Evolutionary conservation across 2,888 invertebrate species (phyloP).

Genomic region (Agonopterix subpropinquella): DNA sequence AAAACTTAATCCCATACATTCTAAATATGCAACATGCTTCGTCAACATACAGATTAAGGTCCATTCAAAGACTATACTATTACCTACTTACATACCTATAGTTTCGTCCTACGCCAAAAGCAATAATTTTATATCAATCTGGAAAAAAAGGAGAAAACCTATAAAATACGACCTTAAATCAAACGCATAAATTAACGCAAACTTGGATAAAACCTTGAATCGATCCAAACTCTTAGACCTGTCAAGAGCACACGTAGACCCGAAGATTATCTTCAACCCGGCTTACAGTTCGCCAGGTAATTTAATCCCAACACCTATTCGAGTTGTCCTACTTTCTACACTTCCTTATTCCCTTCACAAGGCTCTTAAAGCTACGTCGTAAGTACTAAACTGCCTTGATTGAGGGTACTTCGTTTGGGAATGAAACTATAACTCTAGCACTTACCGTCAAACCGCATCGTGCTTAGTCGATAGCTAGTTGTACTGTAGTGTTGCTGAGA

Average conservation of each 20-base stretch:
- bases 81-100: too few relatives aligned
- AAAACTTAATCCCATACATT: too few relatives aligned
- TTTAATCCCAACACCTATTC: slow-evolving; percentile 20
- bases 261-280: slow-evolving; percentile 18
- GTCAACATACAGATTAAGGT: too few relatives aligned
- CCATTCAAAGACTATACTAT: too few relatives aligned
- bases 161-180: too few relatives aligned
- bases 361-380: background rate
- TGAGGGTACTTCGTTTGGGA: background rate
- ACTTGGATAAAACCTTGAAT: slow-evolving; percentile 1
- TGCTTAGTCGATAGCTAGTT: slow-evolving; percentile 5
- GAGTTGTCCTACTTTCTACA: slow-evolving; percentile 20
- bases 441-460: slow-evolving; percentile 15
- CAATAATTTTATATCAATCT: too few relatives aligned
- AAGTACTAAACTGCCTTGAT: background rate
- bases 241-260: slow-evolving; percentile 13
- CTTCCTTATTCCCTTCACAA: slow-evolving; percentile 7
- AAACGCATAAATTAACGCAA: too few relatives aligned
- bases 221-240: slow-evolving; percentile 7
- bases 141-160: too few relatives aligned
- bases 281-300: slow-evolving; percentile 16
- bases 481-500: too few relatives aligned
- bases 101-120: too few relatives aligned
- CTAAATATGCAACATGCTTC: too few relatives aligned
- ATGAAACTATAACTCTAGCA: slow-evolving; percentile 3